Base-by-base conservation (phyloP, 2,888 invertebrate species). In the Drosophila basisetae region DNA sequence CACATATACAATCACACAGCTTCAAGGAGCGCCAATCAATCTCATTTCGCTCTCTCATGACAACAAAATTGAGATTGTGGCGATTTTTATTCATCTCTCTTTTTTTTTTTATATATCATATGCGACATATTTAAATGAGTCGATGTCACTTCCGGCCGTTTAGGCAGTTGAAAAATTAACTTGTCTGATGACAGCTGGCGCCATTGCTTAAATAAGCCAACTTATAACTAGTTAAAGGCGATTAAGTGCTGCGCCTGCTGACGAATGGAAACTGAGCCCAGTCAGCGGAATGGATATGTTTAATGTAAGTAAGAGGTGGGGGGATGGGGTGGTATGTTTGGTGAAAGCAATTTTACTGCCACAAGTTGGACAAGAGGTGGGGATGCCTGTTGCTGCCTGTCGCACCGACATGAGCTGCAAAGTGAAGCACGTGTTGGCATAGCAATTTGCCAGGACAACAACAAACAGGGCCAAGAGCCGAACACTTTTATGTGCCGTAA, bases 401-500 rank as follows among this genome's bases (percentile, higher is more conserved):
- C 56, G 60, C 64, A 68, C 52, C 83, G 88, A 85, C 84, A 83
- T 75, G 83, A 76, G 85, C 90, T 84, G 83, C 76, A 89, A 89
- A 86, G 90, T 86, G 90, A 82, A 89, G 91, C 89, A 91, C 91
- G 91, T 89, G 89, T 87, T 89, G 87, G 78, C 87, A 69, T 80
- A 84, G 89, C 90, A 89, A 89, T 91, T 89, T 88, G 79, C 81
- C 75, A 68, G 67, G 72, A 50, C 74, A 80, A 55, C 71, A 78
- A 54, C 62, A 61, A 31, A 47, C 47, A 47, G 47, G 47, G 47
- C 47, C 68, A 88, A 68, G 67, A 49, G 55, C 39, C 77, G 73
- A 89, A 84, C 91, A 87, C 88, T 91, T 87, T 91, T 89, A 87
- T 87, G 88, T 84, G 84, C 82, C 90, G 85, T 89, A 90, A 85